Evolutionary conservation across 53 echinoderm and acorn worm genomes (phyloP).

Genomic region (Arbacia lixula): DNA sequence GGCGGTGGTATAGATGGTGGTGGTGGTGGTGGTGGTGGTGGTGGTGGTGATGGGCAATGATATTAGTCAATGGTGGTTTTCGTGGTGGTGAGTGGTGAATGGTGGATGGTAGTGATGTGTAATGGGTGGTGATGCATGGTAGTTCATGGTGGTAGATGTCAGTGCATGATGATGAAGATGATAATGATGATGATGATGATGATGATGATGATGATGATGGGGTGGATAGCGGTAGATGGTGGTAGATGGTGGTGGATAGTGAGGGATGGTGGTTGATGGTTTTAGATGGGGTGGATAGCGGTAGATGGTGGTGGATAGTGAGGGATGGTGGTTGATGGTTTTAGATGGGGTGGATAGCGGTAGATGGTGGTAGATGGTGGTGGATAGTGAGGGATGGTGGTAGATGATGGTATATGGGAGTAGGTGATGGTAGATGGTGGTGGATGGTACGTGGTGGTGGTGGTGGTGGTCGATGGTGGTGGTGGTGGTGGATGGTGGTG

Average conservation of each 20-base stretch:
- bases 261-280: neutral
- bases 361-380: too few species aligned
- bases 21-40: neutral
- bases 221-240: too few species aligned
- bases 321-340: too few species aligned
- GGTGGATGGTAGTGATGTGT: neutral
- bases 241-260: too few species aligned
- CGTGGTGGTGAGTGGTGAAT: neutral
- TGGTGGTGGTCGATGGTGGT: too few species aligned
- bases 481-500: too few species aligned
- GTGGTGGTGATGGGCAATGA: neutral
- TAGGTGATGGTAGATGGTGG: neutral
- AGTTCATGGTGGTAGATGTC: neutral
- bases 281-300: neutral
- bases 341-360: too few species aligned
- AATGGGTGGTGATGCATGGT: neutral
- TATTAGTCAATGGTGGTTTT: too few species aligned
- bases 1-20: neutral
- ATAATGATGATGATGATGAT: conserved; percentile 22
- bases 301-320: too few species aligned
- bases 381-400: too few species aligned
- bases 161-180: neutral
- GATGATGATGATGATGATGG: conserved; percentile 21
- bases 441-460: neutral
- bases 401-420: neutral